Evolutionary conservation across 2,888 invertebrate genomes (phyloP).

Genomic region (Ectemnius continuus): DNA sequence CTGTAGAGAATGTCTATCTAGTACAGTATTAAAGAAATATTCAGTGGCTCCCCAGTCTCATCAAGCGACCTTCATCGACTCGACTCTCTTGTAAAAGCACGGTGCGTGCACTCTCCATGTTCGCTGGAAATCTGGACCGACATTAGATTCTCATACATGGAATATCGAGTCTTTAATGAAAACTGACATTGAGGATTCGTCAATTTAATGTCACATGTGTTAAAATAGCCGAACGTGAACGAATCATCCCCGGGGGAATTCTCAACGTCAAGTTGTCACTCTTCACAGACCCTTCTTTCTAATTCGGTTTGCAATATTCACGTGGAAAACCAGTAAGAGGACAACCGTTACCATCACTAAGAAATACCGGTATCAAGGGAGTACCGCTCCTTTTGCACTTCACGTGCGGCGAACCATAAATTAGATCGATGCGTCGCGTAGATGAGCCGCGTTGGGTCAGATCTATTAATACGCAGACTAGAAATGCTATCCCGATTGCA

Average conservation of each 20-base stretch:
- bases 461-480: slow-evolving; percentile 65
- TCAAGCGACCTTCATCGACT: slow-evolving; percentile 9
- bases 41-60: not conserved
- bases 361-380: slow-evolving; percentile 8
- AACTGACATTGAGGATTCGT: no score
- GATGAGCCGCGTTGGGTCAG: slow-evolving; percentile 41
- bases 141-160: slow-evolving; percentile 1
- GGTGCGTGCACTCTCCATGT: not conserved
- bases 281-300: no score
- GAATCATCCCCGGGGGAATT: no score
- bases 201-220: no score
- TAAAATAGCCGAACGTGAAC: no score
- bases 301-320: no score
- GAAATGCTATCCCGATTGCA: slow-evolving; percentile 62
- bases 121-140: slow-evolving; percentile 31
- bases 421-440: slow-evolving; percentile 40
- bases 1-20: slow-evolving; percentile 53
- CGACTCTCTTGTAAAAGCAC: not conserved
- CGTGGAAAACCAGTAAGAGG: no score
- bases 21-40: slow-evolving; percentile 50
- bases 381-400: not conserved
- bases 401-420: slow-evolving; percentile 35
- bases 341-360: not conserved
- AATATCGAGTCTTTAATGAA: no score
- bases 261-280: no score